Evolutionary conservation across 2,888 invertebrate species (phyloP).

Genomic region (Capitulum mitella): DNA sequence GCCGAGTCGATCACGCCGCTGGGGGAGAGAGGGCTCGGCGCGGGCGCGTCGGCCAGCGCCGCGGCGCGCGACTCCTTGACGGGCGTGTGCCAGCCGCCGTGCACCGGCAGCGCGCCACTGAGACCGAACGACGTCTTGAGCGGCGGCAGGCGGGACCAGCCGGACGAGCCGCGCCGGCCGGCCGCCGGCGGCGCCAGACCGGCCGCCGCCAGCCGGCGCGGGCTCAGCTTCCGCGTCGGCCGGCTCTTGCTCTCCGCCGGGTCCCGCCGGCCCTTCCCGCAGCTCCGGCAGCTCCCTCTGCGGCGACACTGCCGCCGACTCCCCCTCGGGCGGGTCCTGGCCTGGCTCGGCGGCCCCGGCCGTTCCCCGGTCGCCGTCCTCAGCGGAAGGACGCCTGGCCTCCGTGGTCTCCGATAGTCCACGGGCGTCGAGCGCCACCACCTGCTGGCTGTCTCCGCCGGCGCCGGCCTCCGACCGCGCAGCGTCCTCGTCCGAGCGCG

Average conservation of each 20-base stretch:
- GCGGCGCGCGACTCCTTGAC: background rate
- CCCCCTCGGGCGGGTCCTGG: too few relatives aligned
- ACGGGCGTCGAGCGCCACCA: too few relatives aligned
- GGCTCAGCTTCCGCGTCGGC: too few relatives aligned
- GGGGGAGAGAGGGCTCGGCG: too few relatives aligned
- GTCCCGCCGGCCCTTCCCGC: too few relatives aligned
- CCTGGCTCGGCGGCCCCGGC: too few relatives aligned
- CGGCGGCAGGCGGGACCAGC: background rate
- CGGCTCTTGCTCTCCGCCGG: background rate
- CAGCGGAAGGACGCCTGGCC: too few relatives aligned
- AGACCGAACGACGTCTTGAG: slow-evolving; percentile 9
- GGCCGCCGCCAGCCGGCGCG: background rate
- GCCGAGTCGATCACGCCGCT: background rate
- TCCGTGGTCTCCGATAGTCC: too few relatives aligned
- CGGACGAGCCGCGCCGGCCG: background rate
- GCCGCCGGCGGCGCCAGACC: background rate
- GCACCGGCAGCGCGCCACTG: background rate
- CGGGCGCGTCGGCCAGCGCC: background rate
- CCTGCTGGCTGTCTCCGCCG: too few relatives aligned
- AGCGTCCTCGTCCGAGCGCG: background rate
- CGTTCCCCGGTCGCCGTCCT: too few relatives aligned
- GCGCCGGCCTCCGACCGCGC: background rate
- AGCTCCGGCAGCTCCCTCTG: too few relatives aligned
- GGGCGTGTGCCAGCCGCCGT: background rate
- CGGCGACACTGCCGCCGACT: too few relatives aligned